Conservation (phyloP, 2,113 vertebrate species). For the Gymnobelideus leadbeateri region DNA sequence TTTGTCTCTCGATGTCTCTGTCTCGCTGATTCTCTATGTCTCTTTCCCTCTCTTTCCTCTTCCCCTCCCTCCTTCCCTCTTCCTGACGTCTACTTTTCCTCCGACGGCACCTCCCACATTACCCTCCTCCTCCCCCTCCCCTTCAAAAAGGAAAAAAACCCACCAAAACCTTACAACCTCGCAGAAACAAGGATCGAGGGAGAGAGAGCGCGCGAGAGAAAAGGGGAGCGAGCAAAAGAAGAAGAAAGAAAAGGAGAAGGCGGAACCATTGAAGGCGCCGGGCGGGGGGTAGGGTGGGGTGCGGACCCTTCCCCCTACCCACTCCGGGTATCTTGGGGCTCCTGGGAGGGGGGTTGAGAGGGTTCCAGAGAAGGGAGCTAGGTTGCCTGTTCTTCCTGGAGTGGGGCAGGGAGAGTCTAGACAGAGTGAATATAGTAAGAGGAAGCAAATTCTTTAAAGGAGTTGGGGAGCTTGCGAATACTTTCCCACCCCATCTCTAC, state of each 20-base stretch:
- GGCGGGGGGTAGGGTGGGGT: neutral
- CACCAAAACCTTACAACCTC: neutral
- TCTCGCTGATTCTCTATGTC: neutral
- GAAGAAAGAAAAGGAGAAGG: neutral
- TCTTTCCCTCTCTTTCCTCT: conserved; percentile 8
- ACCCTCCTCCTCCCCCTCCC: neutral
- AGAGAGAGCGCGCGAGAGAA: neutral
- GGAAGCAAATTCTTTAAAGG: conserved; percentile 1
- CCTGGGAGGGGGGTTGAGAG: neutral
- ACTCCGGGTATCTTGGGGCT: neutral
- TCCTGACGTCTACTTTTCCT: conserved; percentile 5
- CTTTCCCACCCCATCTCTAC: neutral
- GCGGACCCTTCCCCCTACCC: neutral
- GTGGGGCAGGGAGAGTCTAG: neutral
- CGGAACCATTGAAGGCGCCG: neutral
- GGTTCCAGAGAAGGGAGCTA: neutral
- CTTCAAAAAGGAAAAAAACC: neutral
- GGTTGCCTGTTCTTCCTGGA: neutral
- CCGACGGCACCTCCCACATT: neutral
- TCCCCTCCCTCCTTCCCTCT: conserved; percentile 2
- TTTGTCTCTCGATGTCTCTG: neutral
- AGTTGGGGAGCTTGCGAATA: neutral
- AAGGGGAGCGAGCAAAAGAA: neutral
- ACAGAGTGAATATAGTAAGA: neutral
- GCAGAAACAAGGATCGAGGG: neutral